phyloP scores from a whole-genome alignment of 2,888 invertebrate genomes.

The Andrena trimmerana region DNA sequence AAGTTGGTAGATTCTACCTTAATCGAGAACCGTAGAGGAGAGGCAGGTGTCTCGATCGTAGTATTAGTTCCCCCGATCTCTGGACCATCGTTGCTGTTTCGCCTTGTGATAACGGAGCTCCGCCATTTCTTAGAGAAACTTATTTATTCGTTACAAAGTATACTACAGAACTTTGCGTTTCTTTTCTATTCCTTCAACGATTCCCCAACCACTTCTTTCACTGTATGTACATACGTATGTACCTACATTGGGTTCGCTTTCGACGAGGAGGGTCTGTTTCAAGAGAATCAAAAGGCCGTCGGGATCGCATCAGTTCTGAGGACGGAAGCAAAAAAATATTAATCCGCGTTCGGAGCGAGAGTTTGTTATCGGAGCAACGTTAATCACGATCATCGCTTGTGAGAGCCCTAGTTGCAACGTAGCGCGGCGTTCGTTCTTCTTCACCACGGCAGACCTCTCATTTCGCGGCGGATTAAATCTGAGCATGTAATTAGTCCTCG shows the following conservation, averaged over 20 bases:
- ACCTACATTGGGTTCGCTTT: background rate
- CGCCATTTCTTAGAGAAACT: conserved; percentile 1
- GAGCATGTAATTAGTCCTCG: conserved; percentile 16
- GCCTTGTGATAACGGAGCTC: conserved; percentile 69
- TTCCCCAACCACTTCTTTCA: background rate
- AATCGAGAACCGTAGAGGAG: conserved; percentile 56
- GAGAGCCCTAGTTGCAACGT: background rate
- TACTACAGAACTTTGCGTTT: background rate
- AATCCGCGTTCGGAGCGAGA: background rate
- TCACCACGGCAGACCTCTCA: background rate
- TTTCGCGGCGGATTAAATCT: conserved; percentile 12
- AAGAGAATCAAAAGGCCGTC: background rate
- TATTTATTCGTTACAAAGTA: background rate
- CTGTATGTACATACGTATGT: background rate
- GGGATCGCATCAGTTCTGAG: background rate
- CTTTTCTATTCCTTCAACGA: background rate
- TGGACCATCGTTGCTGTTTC: conserved; percentile 71
- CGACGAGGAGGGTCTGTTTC: background rate
- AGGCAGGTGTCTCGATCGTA: conserved; percentile 55
- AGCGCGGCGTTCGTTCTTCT: conserved; percentile 11
- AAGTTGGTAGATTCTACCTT: conserved; percentile 55
- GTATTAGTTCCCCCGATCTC: conserved; percentile 76
- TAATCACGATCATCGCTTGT: background rate
- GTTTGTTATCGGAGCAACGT: conserved; percentile 7
- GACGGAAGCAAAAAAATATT: background rate